Base-by-base conservation (phyloP, 2,888 invertebrate genomes). In the Halictus ligatus region DNA sequence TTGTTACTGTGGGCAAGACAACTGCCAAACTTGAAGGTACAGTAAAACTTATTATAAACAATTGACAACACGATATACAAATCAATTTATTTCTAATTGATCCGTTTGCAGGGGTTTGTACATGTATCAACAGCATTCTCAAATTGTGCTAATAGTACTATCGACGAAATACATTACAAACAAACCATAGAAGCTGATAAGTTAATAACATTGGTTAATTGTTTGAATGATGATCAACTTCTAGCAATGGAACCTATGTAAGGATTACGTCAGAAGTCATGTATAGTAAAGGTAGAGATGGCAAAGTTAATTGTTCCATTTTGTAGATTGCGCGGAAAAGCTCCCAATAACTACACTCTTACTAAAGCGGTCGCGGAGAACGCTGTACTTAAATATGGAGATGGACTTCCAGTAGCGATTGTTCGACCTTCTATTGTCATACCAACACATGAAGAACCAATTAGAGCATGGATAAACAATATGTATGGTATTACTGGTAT, bases 311-410 rank as follows among this genome's bases (percentile, higher is more conserved):
- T 54, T 69, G 58, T 21, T 67, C 29, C 15, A 6, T 58, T 29
- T 67, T 35, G 25, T n/a, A 84, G 84, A 58, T 87, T 96, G 29
- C 88, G 96, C 6, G 95, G 95, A 0, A 94, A 95, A 40, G 97
- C 97, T 94, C 97, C 97, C 0, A 98, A 98, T 94, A 97, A 97
- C 0, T 98, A 98, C 94, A 96, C 97, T 0, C 97, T 96, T 93
- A 97, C 97, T 0, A 98, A 98, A 94, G 97, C 97, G 12, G 92
- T 97, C n/a, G 97, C 97, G 0, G 98, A 98, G 92, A 96, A 96
- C 76, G 92, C 96, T 7, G 95, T 98, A 1, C 94, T 96, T 43
- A 96, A 95, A 80, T 96, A 96, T 91, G 95, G 96, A 0, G 91
- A 94, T 10, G 95, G 95, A 21, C 92, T 98, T 13, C 97, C 98